Evolutionary conservation across 2,888 invertebrate genomes (phyloP), one percentile per base, ranked within the genome.

Genomic region (Fissipunctia ypsillon): DNA sequence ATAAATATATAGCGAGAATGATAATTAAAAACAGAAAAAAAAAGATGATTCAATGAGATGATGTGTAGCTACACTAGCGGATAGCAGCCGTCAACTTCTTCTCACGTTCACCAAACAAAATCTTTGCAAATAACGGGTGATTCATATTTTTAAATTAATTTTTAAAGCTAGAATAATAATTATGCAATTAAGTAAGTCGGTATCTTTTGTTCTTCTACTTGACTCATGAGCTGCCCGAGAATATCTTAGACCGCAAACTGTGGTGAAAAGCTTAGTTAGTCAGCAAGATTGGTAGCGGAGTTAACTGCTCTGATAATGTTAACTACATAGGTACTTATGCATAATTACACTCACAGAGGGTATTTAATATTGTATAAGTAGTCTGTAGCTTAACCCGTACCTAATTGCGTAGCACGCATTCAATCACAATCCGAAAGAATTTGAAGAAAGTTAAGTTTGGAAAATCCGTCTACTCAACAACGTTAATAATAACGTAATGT

Each of bases 211-310:
- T 48, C 7, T 31, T 28, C 7, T 22, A 12, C 3, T 25, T 48
- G 38, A 35, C 25, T 54, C 19, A 19, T 28, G n/a, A 61, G 48
- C 35, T 61, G 10, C 14, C 16, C 25, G 52, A 60, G 41, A 71
- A 71, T 61, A 61, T 61, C 43, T 52, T 61, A 19, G 14, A 73
- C 61, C 52, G 31, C 61, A 61, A 52, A 71, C 61, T 41, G 72
- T 73, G 16, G 43, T 52, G 28, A 14, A 60, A 43, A 73, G 63
- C 52, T n/a, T n/a, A n/a, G 57, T 70, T 70, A 70, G 52, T 73
- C 61, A 54, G 72, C 43, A 73, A 73, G 28, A 54, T 54, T 72
- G 35, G 35, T 71, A 52, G 71, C 22, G 52, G 25, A 22, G 50
- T 43, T 50, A 73, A 73, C 43, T 52, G 25, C 43, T 71, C 31